These are phyloP conservation scores for Hydropotes inermis DNA, from an alignment of 2,113 vertebrate genomes.

Conservation along the genomic window DNA sequence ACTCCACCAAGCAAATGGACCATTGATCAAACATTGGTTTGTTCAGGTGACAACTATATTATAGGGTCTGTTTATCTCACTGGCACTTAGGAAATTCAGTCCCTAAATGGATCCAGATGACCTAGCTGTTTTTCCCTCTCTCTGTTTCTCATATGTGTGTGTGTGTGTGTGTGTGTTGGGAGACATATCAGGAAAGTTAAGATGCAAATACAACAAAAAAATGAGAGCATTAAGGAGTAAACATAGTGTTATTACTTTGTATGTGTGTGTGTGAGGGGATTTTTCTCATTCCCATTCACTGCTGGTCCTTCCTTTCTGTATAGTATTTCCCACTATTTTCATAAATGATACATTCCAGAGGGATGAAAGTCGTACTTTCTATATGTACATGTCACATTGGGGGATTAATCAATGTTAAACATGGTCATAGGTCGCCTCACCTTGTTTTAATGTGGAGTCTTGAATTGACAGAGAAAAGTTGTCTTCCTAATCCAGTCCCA, in stretches of 20 bases:
- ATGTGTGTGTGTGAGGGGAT: no score
- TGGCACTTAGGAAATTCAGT: slow-evolving; percentile 71
- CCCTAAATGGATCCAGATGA: slow-evolving; percentile 73
- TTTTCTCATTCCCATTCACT: background rate
- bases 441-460: background rate
- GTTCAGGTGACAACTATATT: slow-evolving; percentile 75
- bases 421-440: background rate
- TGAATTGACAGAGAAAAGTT: slow-evolving; percentile 20
- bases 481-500: background rate
- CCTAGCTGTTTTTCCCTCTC: background rate
- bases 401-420: slow-evolving; percentile 6
- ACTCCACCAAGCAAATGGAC: slow-evolving; percentile 70
- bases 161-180: background rate
- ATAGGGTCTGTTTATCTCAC: slow-evolving; percentile 71
- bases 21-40: slow-evolving; percentile 77
- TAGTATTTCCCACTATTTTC: background rate
- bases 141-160: background rate
- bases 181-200: background rate
- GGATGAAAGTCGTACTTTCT: background rate
- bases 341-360: background rate
- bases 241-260: background rate
- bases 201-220: background rate
- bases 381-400: background rate
- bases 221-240: background rate
- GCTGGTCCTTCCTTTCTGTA: background rate